Conservation (phyloP, 2,797 vertebrate genomes). For the Chloroceryle amazona region DNA sequence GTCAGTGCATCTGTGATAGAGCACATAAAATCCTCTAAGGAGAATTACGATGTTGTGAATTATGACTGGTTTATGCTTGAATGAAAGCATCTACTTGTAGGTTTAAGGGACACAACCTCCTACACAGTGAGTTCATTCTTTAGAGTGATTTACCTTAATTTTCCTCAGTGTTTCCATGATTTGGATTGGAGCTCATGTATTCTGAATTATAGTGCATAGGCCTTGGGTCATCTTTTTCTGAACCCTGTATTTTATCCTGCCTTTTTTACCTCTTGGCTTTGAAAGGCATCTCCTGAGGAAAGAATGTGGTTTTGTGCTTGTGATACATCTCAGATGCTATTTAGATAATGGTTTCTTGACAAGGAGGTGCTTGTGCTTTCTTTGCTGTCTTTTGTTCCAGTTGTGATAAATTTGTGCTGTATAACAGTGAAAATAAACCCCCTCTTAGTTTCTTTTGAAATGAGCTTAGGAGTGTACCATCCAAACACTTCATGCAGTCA, state of each 20-base stretch:
- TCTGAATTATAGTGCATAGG: neutral
- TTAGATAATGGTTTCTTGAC: constrained; percentile 51
- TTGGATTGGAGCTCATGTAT: neutral
- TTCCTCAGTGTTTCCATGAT: constrained; percentile 3
- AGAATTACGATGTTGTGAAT: neutral
- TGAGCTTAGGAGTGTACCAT: neutral
- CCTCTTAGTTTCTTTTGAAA: constrained; percentile 19
- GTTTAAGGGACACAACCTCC: constrained; percentile 37
- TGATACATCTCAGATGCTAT: constrained; percentile 14
- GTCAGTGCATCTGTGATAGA: constrained; percentile 28
- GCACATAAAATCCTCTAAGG: constrained; percentile 41
- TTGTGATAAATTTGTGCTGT: constrained; percentile 45
- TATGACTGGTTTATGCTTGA: constrained; percentile 27
- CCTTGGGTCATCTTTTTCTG: constrained; percentile 19
- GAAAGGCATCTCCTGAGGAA: constrained; percentile 22
- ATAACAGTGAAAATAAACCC: constrained; percentile 14
- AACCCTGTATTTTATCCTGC: constrained; percentile 14
- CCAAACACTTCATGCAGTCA: constrained; percentile 27
- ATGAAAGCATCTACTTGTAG: neutral
- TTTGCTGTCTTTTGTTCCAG: constrained; percentile 47
- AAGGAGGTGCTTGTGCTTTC: constrained; percentile 5
- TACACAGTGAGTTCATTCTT: constrained; percentile 18
- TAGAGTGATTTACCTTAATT: constrained; percentile 39
- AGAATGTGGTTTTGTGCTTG: neutral
- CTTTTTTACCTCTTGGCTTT: constrained; percentile 29